Evolutionary conservation across 2,888 invertebrate species (phyloP).

Genomic region (Eupithecia inturbata): DNA sequence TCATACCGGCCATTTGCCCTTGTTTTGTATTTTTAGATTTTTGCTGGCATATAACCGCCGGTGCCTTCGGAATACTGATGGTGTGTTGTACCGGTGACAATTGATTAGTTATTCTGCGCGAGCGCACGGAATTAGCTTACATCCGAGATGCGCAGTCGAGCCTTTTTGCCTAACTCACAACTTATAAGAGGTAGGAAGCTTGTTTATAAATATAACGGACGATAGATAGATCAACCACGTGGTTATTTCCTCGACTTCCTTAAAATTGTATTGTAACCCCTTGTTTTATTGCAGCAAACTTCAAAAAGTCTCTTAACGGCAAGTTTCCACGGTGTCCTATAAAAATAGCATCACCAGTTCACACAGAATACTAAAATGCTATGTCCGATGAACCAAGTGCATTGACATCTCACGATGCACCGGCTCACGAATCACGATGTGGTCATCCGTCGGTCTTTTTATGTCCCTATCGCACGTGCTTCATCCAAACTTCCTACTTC

Average conservation of each 20-base stretch:
- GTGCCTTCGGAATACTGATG: slow-evolving; percentile 75
- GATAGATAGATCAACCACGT: background rate
- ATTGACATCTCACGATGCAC: slow-evolving; percentile 44
- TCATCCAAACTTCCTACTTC: slow-evolving; percentile 53
- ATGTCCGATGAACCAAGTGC: slow-evolving; percentile 39
- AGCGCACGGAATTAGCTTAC: slow-evolving; percentile 79
- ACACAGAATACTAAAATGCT: slow-evolving; percentile 25
- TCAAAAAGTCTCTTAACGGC: background rate
- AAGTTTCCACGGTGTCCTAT: background rate
- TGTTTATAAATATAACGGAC: background rate
- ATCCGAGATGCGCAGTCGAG: slow-evolving; percentile 66
- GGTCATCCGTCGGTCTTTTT: slow-evolving; percentile 45
- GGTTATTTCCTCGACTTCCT: background rate
- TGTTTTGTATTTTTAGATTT: slow-evolving; percentile 80
- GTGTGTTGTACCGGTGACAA: slow-evolving; percentile 31
- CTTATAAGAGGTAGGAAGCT: background rate
- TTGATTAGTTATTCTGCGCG: slow-evolving; percentile 73
- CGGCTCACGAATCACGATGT: slow-evolving; percentile 30
- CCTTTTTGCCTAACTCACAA: slow-evolving; percentile 18
- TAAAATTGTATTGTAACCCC: background rate
- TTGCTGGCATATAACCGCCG: slow-evolving; percentile 62
- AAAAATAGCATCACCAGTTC: slow-evolving; percentile 1
- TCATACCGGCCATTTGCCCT: slow-evolving; percentile 74
- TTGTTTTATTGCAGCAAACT: background rate
- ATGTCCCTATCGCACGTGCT: slow-evolving; percentile 47